A percentile compares a stretch with the other conserved stretches of the same genome.
phyloP scores from a whole-genome alignment of 2,113 vertebrate genomes.

The Saguinus imperator region DNA sequence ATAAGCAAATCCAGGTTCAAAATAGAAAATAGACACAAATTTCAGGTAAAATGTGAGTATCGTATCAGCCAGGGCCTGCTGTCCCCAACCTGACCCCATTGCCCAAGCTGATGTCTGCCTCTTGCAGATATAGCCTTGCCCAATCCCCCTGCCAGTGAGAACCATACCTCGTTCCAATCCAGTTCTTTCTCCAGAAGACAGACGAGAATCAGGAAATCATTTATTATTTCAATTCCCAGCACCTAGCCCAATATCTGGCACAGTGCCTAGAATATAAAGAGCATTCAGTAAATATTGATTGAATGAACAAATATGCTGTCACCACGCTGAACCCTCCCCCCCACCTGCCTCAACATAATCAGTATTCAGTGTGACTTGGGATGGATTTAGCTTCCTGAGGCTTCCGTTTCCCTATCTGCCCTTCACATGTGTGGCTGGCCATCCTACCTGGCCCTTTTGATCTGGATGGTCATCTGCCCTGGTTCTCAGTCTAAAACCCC shows the following conservation, averaged over 20 bases:
- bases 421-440: background rate
- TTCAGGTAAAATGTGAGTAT: background rate
- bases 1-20: background rate
- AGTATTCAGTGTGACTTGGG: background rate
- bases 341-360: background rate
- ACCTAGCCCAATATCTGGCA: constrained; percentile 33
- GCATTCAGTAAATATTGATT: constrained; percentile 49
- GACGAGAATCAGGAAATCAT: constrained; percentile 40
- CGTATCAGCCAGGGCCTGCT: background rate
- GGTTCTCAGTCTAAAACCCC: background rate
- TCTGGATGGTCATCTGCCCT: background rate
- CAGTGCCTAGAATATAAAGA: background rate
- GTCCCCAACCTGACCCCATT: background rate
- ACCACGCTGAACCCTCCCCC: background rate
- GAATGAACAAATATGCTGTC: background rate
- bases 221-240: constrained; percentile 34
- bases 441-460: background rate
- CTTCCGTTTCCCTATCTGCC: background rate
- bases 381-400: background rate
- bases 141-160: background rate
- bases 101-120: background rate
- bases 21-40: constrained; percentile 21
- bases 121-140: background rate
- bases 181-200: constrained; percentile 31
- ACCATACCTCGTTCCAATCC: background rate